Evolutionary conservation across 2,888 invertebrate species (phyloP).

Genomic region (Callosobruchus maculatus): DNA sequence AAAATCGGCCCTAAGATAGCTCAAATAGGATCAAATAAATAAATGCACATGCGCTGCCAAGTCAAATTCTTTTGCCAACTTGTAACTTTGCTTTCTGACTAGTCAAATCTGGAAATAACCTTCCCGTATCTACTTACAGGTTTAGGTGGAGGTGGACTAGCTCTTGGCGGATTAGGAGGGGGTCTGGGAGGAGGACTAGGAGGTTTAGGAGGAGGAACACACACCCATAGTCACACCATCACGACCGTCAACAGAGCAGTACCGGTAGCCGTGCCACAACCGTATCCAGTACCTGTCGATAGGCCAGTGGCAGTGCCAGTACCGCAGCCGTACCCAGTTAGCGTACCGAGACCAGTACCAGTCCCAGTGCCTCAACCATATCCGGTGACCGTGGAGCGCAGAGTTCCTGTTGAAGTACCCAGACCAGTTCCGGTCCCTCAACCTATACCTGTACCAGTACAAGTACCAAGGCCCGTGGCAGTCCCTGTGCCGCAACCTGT

Average conservation of each 20-base stretch:
- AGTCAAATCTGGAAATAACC: too few species aligned
- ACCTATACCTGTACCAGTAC: constrained; percentile 32
- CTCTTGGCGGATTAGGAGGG: constrained; percentile 13
- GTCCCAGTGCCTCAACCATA: constrained; percentile 31
- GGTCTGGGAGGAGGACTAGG: constrained; percentile 22
- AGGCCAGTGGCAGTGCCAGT: constrained; percentile 43
- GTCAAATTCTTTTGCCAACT: too few species aligned
- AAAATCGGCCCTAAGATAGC: too few species aligned
- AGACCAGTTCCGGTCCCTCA: constrained; percentile 37
- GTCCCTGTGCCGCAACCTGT: constrained; percentile 37
- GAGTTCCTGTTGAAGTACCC: constrained; percentile 36
- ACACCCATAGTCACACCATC: constrained; percentile 30
- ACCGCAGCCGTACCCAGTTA: constrained; percentile 38
- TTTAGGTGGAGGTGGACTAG: background rate
- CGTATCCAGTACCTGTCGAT: constrained; percentile 55
- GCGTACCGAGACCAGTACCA: constrained; percentile 51
- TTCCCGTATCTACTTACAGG: too few species aligned
- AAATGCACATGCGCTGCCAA: too few species aligned
- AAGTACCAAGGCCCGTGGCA: constrained; percentile 34
- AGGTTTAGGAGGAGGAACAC: constrained; percentile 18
- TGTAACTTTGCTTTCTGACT: too few species aligned
- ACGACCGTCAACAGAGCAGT: constrained; percentile 53
- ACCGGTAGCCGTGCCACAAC: constrained; percentile 47
- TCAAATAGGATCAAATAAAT: too few species aligned
- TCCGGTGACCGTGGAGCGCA: constrained; percentile 53